Percentiles rank a stretch among this genome's conserved stretches.
phyloP scores from a whole-genome alignment of 2,797 vertebrate genomes.

The Graptemys geographica region DNA sequence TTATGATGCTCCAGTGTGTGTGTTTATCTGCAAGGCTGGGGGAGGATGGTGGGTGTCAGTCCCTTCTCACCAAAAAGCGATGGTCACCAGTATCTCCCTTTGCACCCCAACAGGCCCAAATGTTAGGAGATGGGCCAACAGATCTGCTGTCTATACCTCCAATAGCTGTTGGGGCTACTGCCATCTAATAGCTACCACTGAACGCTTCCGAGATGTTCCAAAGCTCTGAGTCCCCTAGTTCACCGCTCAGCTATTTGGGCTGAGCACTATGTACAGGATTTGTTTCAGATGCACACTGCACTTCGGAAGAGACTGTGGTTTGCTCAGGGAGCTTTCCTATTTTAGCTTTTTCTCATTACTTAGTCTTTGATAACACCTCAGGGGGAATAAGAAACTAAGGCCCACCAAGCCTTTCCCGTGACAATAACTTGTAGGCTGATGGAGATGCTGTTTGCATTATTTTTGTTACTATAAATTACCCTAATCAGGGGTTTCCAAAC shows the following conservation, averaged over 20 bases:
- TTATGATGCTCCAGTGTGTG: background rate
- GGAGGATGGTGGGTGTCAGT: background rate
- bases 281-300: background rate
- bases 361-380: background rate
- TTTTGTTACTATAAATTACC: background rate
- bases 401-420: background rate
- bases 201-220: background rate
- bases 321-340: background rate
- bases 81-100: conserved; percentile 1
- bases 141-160: background rate
- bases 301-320: background rate
- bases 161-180: background rate
- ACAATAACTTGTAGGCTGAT: background rate
- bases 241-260: background rate
- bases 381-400: background rate
- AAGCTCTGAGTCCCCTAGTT: background rate
- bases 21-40: background rate
- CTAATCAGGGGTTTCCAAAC: background rate
- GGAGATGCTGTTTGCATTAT: background rate
- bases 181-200: background rate
- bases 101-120: background rate
- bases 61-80: background rate
- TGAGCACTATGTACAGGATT: background rate
- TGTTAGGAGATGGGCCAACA: background rate
- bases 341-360: background rate